These are phyloP conservation scores for Centroberyx gerrardi DNA, from an alignment of 2,797 vertebrate genomes.

Conservation along the genomic window DNA sequence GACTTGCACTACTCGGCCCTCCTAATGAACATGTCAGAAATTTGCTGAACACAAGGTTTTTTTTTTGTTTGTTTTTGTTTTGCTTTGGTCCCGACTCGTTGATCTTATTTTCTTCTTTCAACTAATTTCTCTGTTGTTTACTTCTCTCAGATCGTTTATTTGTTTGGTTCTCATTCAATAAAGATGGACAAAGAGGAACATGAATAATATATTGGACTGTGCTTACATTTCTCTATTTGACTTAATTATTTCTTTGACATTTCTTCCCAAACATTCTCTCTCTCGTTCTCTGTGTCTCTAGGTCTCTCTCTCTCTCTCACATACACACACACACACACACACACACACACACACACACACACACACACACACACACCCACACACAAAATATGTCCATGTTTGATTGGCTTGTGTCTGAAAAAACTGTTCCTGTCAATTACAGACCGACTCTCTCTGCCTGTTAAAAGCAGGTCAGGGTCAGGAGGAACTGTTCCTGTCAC, in stretches of 20 bases:
- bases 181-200: neutral
- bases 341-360: conserved; percentile 9
- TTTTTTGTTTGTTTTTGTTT: conserved; percentile 33
- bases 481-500: conserved; percentile 54
- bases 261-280: neutral
- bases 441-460: conserved; percentile 53
- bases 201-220: neutral
- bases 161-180: neutral
- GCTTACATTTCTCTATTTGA: neutral
- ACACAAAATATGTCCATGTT: conserved; percentile 25
- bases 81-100: conserved; percentile 9
- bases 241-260: neutral
- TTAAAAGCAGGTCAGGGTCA: conserved; percentile 67
- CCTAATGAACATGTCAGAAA: conserved; percentile 67
- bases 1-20: conserved; percentile 33
- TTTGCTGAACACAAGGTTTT: conserved; percentile 42
- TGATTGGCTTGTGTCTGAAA: conserved; percentile 55
- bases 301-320: neutral
- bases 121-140: neutral
- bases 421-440: conserved; percentile 62
- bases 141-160: neutral
- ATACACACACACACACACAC: conserved; percentile 7
- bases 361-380: conserved; percentile 19
- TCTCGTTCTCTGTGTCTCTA: neutral
- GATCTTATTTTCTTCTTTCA: neutral